Evolutionary conservation across 1,140 invertebrate species (phyloP).

Genomic region (Brachionus paranguensis): DNA sequence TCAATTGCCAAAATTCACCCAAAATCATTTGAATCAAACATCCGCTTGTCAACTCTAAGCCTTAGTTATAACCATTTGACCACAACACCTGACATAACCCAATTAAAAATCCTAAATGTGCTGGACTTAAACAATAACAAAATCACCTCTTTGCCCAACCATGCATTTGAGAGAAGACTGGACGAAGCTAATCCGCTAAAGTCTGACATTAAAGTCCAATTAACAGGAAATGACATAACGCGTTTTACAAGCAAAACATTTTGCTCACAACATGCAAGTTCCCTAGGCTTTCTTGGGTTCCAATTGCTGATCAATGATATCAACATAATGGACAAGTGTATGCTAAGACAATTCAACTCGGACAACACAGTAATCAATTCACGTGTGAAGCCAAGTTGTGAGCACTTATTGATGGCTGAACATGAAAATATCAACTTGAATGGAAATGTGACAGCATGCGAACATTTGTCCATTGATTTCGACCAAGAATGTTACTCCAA

Average conservation of each 20-base stretch:
- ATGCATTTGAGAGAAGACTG: neutral
- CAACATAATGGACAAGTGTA: neutral
- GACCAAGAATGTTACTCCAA: neutral
- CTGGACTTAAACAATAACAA: neutral
- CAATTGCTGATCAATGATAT: neutral
- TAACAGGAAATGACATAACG: neutral
- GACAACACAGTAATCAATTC: neutral
- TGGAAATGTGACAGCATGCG: neutral
- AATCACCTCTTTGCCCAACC: neutral
- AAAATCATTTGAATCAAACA: neutral
- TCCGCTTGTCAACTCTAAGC: neutral
- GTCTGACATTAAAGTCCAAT: neutral
- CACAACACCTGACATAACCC: neutral
- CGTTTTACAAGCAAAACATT: neutral
- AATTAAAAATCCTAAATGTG: neutral
- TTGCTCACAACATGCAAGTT: neutral
- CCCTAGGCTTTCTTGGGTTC: neutral
- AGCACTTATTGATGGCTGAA: neutral
- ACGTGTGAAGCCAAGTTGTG: neutral
- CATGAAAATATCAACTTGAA: neutral
- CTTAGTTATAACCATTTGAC: neutral
- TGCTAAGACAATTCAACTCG: neutral
- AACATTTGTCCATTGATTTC: neutral
- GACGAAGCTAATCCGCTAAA: neutral
- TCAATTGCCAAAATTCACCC: neutral